Evolutionary conservation across 2,113 vertebrate species (phyloP), one percentile per base, ranked within the genome.

Genomic region (Ramphastos sulfuratus): DNA sequence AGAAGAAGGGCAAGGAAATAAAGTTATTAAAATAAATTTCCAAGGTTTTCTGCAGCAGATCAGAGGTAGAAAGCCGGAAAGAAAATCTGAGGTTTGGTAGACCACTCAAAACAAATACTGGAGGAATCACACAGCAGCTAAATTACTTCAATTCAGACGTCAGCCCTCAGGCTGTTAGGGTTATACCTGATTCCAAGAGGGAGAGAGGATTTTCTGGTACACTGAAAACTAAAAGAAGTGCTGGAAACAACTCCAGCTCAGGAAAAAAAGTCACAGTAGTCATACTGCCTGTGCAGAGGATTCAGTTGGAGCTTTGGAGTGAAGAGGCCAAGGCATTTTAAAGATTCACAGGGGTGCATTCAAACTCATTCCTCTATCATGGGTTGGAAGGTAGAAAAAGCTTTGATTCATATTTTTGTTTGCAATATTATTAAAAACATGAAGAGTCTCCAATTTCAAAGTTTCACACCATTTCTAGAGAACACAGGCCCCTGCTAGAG

Each of bases 351-450:
- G 13, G 44, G 15, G 27, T 74, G 20, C 16, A 31, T 67, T 87
- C 23, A 83, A 61, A 67, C 70, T 30, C 85, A 35, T n/a, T 66
- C 25, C 30, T 66, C 5, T 35, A 27, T 39, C 24, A 42, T 4
- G 10, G 3, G 6, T 20, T 87, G n/a, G 61, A 92, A 85, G 44
- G 73, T 2, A 94, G 16, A 3, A 78, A 71, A 67, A 17, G 12
- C 74, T 93, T 91, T 92, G 23, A 75, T 85, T 75, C 35, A 5
- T 64, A n/a, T 81, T 91, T 90, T 93, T 91, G 87, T 85, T 94
- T 84, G 84, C 70, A 25, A 15, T 77, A 50, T 39, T 94, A 80
- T 78, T 86, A 88, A 88, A 95, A 90, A 55, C 54, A 79, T 61
- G 61, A 90, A 84, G 50, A 86, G 23, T 16, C 44, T 95, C 79